Evolutionary conservation across 2,888 invertebrate species (phyloP), one percentile per base, ranked within the genome.

Genomic region (Drosophila subquinaria): DNA sequence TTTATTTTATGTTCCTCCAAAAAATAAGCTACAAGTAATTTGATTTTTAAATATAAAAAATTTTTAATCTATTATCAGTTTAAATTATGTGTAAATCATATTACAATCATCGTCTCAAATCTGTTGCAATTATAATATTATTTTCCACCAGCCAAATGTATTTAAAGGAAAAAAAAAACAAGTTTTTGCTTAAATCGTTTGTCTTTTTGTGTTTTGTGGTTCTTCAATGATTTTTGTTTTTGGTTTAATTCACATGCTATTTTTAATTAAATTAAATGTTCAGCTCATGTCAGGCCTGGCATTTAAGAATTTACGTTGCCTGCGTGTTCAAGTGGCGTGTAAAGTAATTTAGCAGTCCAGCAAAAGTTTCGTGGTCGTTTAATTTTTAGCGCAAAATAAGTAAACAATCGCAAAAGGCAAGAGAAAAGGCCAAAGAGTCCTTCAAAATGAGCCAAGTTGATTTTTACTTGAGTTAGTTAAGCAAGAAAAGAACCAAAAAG

Each of bases 321-420:
- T 89, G 86, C 89, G 86, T 86, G 86, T 80, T 80, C 74, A 86
- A 89, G 88, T 89, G 73, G 89, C 86, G 88, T 86, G 90, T 89
- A 86, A 89, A 86, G 79, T 80, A 85, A 89, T 86, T 85, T 79
- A 74, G 43, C 61, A 64, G 51, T 17, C 62, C 77, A 70, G 35
- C 67, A 53, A 75, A 82, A 71, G 55, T 73, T 81, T 68, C 61
- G 65, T 73, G 70, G 73, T 60, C 59, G 64, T 81, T 84, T 87
- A 84, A 89, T 79, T 84, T 87, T 79, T 73, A 83, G 84, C 79
- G 79, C 56, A 81, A 87, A 87, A 79, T 76, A 89, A 83, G 81
- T 87, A 87, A 83, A 83, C 87, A 83, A 89, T 83, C 38, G 76
- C 52, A 60, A 60, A 74, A 64, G 51, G 56, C 65, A 48, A 52